Conservation (phyloP, 2,888 invertebrate genomes). For the Coleophora flavipennella region DNA sequence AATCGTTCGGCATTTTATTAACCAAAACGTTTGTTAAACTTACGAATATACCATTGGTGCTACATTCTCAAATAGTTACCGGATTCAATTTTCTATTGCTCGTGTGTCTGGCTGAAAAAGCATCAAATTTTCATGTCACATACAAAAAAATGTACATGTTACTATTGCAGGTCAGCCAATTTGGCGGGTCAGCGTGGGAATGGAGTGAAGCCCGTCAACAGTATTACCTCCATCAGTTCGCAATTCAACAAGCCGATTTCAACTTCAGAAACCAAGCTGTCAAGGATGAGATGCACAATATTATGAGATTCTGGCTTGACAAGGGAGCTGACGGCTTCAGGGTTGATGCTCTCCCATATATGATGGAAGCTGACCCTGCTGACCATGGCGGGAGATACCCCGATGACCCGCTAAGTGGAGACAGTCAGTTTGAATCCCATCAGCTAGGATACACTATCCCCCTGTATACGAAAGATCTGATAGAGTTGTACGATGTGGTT, state of each 20-base stretch:
- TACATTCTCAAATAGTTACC: too few relatives aligned
- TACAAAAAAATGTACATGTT: too few relatives aligned
- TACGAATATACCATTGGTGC: too few relatives aligned
- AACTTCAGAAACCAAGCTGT: constrained; percentile 76
- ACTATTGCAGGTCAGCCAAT: constrained; percentile 54
- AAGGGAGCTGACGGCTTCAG: constrained; percentile 85
- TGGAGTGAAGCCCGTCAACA: constrained; percentile 75
- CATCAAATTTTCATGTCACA: too few relatives aligned
- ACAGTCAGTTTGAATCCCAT: constrained; percentile 38
- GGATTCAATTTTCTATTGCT: too few relatives aligned
- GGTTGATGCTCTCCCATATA: constrained; percentile 75
- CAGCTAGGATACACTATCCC: constrained; percentile 74
- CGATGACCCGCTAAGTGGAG: constrained; percentile 52
- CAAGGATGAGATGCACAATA: constrained; percentile 67
- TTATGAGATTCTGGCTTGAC: constrained; percentile 81
- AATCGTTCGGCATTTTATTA: too few relatives aligned
- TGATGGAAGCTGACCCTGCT: constrained; percentile 66
- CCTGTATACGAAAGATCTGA: constrained; percentile 75
- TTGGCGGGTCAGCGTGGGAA: constrained; percentile 79
- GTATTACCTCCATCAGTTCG: constrained; percentile 80
- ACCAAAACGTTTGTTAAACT: too few relatives aligned
- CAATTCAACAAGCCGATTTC: constrained; percentile 76
- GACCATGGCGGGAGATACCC: constrained; percentile 46
- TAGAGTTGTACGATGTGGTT: constrained; percentile 69
- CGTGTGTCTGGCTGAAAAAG: too few relatives aligned